A percentile compares a stretch with the other conserved stretches of the same genome.
phyloP scores from a whole-genome alignment of 1,140 invertebrate species.

The Microvelia longipes region DNA sequence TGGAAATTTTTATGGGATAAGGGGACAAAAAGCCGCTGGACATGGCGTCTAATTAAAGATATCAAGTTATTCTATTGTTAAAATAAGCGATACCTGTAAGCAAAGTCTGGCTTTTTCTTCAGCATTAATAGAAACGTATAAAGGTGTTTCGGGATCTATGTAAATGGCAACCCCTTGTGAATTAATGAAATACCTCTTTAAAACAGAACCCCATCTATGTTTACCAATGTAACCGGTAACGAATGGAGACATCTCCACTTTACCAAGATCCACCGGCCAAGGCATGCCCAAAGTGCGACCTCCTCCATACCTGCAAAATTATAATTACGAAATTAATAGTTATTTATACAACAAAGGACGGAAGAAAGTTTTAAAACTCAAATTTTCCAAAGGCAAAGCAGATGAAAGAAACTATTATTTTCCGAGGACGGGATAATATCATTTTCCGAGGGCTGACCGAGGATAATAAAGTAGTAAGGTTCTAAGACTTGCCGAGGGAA shows the following conservation, averaged over 20 bases:
- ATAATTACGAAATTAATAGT: neutral
- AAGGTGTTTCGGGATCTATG: constrained; percentile 55
- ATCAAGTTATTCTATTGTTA: neutral
- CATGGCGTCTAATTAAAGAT: too few species aligned
- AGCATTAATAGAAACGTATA: constrained; percentile 58
- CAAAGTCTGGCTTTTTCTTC: constrained; percentile 32
- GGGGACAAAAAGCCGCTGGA: too few species aligned
- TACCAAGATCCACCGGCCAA: constrained; percentile 60
- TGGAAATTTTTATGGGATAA: too few species aligned
- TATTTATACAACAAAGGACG: neutral
- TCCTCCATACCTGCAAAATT: constrained; percentile 55
- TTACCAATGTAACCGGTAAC: constrained; percentile 58
- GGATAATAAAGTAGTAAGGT: too few species aligned
- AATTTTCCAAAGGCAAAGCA: neutral
- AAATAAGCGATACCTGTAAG: constrained; percentile 20
- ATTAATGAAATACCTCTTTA: constrained; percentile 69
- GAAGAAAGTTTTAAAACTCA: neutral
- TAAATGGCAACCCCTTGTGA: constrained; percentile 66
- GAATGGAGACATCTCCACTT: constrained; percentile 57
- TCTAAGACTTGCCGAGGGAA: too few species aligned
- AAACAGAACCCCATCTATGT: constrained; percentile 56
- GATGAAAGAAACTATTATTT: too few species aligned
- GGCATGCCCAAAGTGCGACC: constrained; percentile 57
- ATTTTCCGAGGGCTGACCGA: too few species aligned
- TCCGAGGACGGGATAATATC: too few species aligned